A percentile compares a stretch with the other conserved stretches of the same genome.
Conservation (phyloP, 1,140 invertebrate genomes). For the Brachionus koreanus region DNA sequence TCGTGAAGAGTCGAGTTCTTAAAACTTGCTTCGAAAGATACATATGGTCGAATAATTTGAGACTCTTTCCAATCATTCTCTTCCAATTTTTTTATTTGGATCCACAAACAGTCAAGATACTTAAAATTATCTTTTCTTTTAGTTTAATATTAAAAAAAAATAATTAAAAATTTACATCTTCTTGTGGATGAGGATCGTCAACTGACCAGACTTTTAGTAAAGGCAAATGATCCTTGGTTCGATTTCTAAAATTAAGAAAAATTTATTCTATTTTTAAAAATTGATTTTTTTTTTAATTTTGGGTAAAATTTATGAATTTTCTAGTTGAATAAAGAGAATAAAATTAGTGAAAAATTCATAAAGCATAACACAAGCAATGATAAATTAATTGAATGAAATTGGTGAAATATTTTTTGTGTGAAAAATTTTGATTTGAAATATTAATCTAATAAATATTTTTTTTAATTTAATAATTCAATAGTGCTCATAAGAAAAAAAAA, state of each 20-base stretch:
- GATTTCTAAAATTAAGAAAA: conserved; percentile 65
- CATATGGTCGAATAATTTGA: conserved; percentile 87
- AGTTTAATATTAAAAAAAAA: background rate
- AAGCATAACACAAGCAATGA: too few relatives aligned
- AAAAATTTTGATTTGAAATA: too few relatives aligned
- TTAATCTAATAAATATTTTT: too few relatives aligned
- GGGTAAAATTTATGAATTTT: too few relatives aligned
- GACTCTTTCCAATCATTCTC: conserved; percentile 95
- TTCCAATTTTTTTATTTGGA: conserved; percentile 83
- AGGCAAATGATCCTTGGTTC: conserved; percentile 82
- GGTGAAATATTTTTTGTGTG: too few relatives aligned
- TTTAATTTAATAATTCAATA: too few relatives aligned
- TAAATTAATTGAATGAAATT: too few relatives aligned
- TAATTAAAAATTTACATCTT: conserved; percentile 67
- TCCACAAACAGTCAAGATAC: conserved; percentile 95
- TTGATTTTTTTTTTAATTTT: background rate
- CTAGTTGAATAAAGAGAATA: too few relatives aligned
- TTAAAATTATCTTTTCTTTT: conserved; percentile 44
- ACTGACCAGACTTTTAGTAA: conserved; percentile 86
- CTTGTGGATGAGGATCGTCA: conserved; percentile 87
- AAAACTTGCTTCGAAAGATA: conserved; percentile 87
- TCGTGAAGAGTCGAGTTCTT: conserved; percentile 69
- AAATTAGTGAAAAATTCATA: too few relatives aligned
- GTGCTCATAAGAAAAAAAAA: too few relatives aligned
- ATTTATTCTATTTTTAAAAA: background rate